Percentiles rank a stretch among this genome's conserved stretches.
These are phyloP conservation scores for Celastrina argiolus DNA, from an alignment of 2,888 invertebrate species.

Conservation along the genomic window DNA sequence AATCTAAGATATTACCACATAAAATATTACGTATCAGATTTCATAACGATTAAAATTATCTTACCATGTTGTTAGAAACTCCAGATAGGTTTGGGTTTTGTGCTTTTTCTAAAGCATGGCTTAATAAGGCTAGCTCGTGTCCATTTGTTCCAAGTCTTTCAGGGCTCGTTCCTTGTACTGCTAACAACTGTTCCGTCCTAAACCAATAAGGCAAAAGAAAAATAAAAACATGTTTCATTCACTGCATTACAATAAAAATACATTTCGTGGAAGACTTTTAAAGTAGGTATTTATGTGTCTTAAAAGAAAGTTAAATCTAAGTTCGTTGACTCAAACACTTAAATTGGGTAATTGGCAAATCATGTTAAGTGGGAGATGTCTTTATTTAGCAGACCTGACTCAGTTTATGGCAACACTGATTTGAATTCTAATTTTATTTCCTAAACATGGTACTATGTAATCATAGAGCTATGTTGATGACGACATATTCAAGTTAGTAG, in stretches of 20 bases:
- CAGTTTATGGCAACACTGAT: constrained; percentile 25
- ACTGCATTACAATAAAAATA: not conserved
- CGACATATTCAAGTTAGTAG: constrained; percentile 9
- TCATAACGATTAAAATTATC: too few relatives aligned
- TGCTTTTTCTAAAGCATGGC: constrained; percentile 86
- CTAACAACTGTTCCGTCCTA: constrained; percentile 71
- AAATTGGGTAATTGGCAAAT: constrained; percentile 22
- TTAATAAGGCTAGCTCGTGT: constrained; percentile 84
- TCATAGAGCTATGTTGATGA: constrained; percentile 35
- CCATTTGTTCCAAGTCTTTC: constrained; percentile 79
- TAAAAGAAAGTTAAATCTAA: constrained; percentile 2
- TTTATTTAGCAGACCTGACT: constrained; percentile 30
- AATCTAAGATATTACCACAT: too few relatives aligned
- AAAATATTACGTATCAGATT: too few relatives aligned
- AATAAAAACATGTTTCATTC: constrained; percentile 38
- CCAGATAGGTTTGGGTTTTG: constrained; percentile 79
- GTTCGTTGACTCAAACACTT: constrained; percentile 22
- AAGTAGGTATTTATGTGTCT: not conserved
- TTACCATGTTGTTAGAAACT: constrained; percentile 73
- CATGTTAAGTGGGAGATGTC: constrained; percentile 33
- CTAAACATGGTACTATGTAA: constrained; percentile 34
- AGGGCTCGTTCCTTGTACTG: constrained; percentile 74
- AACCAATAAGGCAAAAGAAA: constrained; percentile 50
- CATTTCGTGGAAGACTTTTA: not conserved
- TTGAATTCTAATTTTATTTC: constrained; percentile 35